Percentiles rank a stretch among this genome's conserved stretches.
These are phyloP conservation scores for Macrocentrus cingulum DNA, from an alignment of 1,140 invertebrate genomes.

Conservation along the genomic window DNA sequence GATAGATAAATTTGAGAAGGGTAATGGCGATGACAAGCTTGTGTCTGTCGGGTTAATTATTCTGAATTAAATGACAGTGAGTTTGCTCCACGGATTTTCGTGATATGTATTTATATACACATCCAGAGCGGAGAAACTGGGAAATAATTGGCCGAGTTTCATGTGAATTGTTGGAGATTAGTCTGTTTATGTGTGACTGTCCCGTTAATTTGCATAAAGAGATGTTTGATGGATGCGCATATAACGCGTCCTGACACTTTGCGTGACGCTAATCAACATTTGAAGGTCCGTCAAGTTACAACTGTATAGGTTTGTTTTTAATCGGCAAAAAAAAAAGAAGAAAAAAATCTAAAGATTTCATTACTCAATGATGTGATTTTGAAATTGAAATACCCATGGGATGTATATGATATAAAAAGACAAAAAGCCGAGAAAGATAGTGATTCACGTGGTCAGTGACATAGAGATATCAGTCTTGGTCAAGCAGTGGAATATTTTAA, in stretches of 20 bases:
- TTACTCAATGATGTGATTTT: constrained; percentile 6
- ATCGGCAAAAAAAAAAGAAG: constrained; percentile 2
- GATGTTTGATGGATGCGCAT: constrained; percentile 22
- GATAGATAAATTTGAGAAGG: neutral
- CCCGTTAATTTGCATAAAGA: constrained; percentile 28
- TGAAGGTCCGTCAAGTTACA: constrained; percentile 26
- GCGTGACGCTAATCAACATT: constrained; percentile 41
- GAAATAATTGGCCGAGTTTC: constrained; percentile 17
- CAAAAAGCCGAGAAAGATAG: constrained; percentile 6
- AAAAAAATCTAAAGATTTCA: too few species aligned
- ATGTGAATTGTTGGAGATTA: constrained; percentile 8
- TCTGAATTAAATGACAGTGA: constrained; percentile 18
- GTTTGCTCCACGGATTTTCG: constrained; percentile 15
- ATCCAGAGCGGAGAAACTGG: constrained; percentile 18
- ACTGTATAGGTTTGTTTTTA: neutral
- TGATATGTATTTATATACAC: too few species aligned
- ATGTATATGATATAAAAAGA: constrained; percentile 9
- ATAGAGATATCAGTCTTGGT: constrained; percentile 20
- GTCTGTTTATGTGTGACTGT: constrained; percentile 11
- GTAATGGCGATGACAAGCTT: constrained; percentile 11
- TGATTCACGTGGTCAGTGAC: constrained; percentile 21
- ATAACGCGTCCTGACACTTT: constrained; percentile 25
- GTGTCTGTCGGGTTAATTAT: constrained; percentile 9
- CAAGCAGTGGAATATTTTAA: constrained; percentile 17
- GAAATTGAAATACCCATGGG: neutral